Conservation (phyloP, 2,888 invertebrate species). For the Scotopteryx bipunctaria region DNA sequence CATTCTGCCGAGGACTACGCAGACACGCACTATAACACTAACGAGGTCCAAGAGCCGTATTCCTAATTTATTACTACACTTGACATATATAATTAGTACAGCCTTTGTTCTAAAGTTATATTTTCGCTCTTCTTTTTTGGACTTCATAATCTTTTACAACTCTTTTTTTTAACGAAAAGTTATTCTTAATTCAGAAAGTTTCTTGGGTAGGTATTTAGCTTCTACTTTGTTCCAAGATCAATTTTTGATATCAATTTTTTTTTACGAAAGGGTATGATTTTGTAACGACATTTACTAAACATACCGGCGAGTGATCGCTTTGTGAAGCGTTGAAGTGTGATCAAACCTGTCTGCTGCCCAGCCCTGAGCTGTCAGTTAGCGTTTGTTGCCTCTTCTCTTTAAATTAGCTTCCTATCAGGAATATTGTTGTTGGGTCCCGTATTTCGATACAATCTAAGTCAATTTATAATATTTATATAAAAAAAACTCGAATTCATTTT, state of each 20-base stretch:
- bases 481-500: no score
- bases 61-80: no score
- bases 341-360: slow-evolving; percentile 27
- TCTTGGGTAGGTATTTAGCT: neutral
- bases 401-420: neutral
- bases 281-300: slow-evolving; percentile 39
- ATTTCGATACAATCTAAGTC: neutral
- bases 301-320: slow-evolving; percentile 48
- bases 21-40: no score
- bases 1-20: no score
- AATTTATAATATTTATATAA: no score
- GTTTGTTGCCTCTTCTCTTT: neutral
- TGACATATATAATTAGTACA: no score
- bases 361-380: neutral
- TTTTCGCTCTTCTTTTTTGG: neutral
- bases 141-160: no score
- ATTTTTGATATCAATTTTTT: no score
- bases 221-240: no score
- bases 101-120: neutral
- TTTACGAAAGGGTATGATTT: slow-evolving; percentile 40
- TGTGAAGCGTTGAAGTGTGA: slow-evolving; percentile 56
- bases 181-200: neutral
- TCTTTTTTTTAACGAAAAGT: neutral
- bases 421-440: neutral
- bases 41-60: no score